phyloP scores from a whole-genome alignment of 2,113 vertebrate species.

The Limanda limanda region DNA sequence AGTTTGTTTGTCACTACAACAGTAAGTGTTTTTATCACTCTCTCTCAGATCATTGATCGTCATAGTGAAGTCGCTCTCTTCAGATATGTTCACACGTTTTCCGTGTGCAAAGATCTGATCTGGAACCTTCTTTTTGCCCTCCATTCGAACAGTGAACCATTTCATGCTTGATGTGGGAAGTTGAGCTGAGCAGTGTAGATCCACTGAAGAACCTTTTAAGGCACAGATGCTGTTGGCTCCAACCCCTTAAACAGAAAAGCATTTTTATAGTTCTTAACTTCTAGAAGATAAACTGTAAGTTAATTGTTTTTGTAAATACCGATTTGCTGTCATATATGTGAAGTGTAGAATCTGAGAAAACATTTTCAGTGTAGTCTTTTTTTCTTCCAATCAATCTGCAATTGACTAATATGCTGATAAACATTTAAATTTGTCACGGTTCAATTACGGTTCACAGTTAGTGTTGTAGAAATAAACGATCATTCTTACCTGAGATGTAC shows the following conservation, averaged over 20 bases:
- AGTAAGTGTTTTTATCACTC: background rate
- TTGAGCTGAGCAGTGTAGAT: conserved; percentile 22
- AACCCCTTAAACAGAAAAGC: conserved; percentile 7
- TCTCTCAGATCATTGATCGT: conserved; percentile 26
- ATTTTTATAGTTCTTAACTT: background rate
- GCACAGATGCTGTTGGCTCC: conserved; percentile 2
- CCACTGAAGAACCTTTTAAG: conserved; percentile 40
- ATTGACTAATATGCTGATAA: too few relatives aligned
- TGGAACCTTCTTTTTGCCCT: rapidly evolving
- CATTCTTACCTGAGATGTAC: too few relatives aligned
- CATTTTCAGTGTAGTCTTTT: too few relatives aligned
- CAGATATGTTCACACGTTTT: background rate
- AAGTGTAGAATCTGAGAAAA: too few relatives aligned
- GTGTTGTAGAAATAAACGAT: too few relatives aligned
- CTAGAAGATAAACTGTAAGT: too few relatives aligned
- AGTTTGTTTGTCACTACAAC: conserved; percentile 1
- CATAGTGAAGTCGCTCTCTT: background rate
- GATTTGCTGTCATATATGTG: too few relatives aligned
- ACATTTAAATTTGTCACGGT: too few relatives aligned
- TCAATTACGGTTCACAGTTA: too few relatives aligned
- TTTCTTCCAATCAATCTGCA: too few relatives aligned
- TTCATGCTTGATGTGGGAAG: background rate
- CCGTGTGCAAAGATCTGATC: background rate
- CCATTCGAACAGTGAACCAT: background rate
- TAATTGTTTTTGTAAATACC: too few relatives aligned